Evolutionary conservation across 2,888 invertebrate species (phyloP).

Genomic region (Tanypteryx hageni): DNA sequence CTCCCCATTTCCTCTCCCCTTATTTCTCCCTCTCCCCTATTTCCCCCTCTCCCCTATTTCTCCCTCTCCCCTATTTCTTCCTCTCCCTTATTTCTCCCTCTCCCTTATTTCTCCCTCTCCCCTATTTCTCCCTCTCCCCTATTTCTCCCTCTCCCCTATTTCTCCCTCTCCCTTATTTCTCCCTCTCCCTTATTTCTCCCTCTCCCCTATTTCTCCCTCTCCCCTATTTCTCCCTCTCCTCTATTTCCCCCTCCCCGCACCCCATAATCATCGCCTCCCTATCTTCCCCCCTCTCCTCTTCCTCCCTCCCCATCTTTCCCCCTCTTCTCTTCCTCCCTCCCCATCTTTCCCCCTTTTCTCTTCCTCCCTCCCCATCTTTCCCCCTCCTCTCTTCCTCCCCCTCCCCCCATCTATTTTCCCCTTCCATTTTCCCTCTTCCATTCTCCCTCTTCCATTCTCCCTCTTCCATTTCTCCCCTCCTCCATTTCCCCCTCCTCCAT

Average conservation of each 20-base stretch:
- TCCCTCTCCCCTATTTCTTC: neutral
- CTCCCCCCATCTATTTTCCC: too few relatives aligned
- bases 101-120: neutral
- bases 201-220: neutral
- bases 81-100: neutral
- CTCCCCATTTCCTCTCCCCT: constrained; percentile 11
- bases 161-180: constrained; percentile 65
- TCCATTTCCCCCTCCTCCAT: too few relatives aligned
- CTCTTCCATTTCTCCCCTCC: neutral
- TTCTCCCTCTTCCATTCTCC: neutral
- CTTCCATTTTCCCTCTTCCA: neutral
- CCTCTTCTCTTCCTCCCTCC: constrained; percentile 70
- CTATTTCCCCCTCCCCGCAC: neutral
- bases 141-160: neutral
- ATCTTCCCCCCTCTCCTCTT: neutral
- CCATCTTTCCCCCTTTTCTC: neutral
- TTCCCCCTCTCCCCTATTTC: constrained; percentile 11
- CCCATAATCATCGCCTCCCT: too few relatives aligned
- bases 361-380: constrained; percentile 25
- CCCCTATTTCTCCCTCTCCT: neutral
- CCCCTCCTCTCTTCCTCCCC: neutral
- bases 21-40: neutral
- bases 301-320: constrained; percentile 72
- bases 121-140: neutral
- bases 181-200: constrained; percentile 54